Conservation (phyloP, 2,113 vertebrate species). For the Campylorhamphus procurvoides region DNA sequence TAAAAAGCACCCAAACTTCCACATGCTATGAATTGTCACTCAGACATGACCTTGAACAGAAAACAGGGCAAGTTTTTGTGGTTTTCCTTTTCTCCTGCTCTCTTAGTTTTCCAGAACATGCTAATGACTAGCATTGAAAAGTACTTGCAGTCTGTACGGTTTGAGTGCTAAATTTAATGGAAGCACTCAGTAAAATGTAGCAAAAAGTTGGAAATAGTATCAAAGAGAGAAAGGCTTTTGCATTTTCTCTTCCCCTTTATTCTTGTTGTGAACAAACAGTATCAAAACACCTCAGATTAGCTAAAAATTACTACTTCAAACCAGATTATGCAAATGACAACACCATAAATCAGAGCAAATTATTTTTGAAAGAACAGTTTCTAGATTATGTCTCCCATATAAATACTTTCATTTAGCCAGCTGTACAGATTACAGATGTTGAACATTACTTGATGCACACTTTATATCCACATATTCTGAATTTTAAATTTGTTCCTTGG, state of each 20-base stretch:
- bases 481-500: background rate
- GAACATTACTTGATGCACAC: background rate
- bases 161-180: background rate
- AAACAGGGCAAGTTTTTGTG: background rate
- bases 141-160: background rate
- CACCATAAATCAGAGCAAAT: background rate
- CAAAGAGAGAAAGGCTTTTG: background rate
- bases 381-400: background rate
- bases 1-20: background rate
- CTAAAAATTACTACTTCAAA: background rate
- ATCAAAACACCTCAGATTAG: background rate
- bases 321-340: background rate
- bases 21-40: background rate
- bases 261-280: background rate
- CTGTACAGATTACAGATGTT: background rate
- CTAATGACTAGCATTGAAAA: background rate
- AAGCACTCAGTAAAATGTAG: background rate
- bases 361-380: background rate
- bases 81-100: background rate
- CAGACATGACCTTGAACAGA: background rate
- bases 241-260: background rate
- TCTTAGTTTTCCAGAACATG: background rate
- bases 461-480: background rate
- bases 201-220: background rate
- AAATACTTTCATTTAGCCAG: background rate